These are phyloP conservation scores for Neolamprologus variostigma DNA, from an alignment of 2,113 vertebrate genomes.

Conservation along the genomic window DNA sequence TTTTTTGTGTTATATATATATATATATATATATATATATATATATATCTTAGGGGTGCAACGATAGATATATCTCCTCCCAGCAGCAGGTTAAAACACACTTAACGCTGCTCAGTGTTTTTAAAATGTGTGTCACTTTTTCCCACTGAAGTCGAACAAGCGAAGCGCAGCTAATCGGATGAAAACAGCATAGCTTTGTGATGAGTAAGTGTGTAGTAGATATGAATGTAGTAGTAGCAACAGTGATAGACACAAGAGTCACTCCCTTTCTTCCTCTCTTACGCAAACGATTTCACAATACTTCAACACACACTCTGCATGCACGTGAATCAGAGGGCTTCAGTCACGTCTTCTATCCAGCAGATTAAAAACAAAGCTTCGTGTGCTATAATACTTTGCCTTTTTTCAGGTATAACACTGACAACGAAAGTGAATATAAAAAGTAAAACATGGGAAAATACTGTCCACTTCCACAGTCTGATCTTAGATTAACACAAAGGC, in stretches of 20 bases:
- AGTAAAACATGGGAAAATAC: not conserved
- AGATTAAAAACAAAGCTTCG: not conserved
- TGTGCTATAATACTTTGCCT: not conserved
- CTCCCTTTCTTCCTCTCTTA: not conserved
- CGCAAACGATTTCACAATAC: conserved; percentile 3
- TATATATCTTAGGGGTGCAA: too few relatives aligned
- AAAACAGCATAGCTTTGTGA: not conserved
- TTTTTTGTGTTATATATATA: too few relatives aligned
- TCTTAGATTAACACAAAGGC: not conserved
- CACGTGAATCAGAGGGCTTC: not conserved
- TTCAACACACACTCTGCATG: not conserved
- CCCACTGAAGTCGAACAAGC: not conserved
- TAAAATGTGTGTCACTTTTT: not conserved
- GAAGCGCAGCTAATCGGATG: not conserved
- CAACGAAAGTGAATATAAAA: not conserved
- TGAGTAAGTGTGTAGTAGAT: conserved; percentile 19
- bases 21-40: too few relatives aligned
- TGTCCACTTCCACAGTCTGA: not conserved
- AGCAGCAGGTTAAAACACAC: not conserved
- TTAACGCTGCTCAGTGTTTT: not conserved
- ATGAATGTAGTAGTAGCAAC: not conserved
- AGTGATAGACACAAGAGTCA: not conserved
- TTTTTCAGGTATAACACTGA: not conserved
- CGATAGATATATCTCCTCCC: conserved; percentile 1
- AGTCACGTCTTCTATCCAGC: not conserved